Percentiles rank a stretch among this genome's conserved stretches.
These are phyloP conservation scores for Cavia aperea DNA, from an alignment of 2,113 vertebrate species.

Conservation along the genomic window DNA sequence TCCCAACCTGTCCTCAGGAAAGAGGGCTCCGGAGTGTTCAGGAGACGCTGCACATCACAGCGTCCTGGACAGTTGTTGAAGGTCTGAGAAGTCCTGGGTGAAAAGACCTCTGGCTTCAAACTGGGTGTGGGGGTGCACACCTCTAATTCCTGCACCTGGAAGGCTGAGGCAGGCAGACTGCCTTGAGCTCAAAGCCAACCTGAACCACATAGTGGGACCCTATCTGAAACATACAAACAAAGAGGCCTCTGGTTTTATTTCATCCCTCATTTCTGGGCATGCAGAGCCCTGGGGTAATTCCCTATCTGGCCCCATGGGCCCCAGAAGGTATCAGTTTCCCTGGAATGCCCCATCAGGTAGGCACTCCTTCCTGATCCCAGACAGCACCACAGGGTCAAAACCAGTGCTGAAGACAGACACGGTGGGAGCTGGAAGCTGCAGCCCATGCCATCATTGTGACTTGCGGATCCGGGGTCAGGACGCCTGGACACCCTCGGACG, in stretches of 20 bases:
- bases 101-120: neutral
- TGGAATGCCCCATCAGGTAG: fast-evolving
- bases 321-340: neutral
- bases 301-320: neutral
- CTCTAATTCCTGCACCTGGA: neutral
- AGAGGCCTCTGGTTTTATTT: neutral
- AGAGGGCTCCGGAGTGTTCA: neutral
- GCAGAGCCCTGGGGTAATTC: neutral
- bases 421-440: neutral
- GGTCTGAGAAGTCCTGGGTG: neutral
- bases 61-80: neutral
- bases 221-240: neutral
- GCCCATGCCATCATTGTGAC: neutral
- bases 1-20: neutral
- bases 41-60: fast-evolving
- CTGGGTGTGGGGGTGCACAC: neutral
- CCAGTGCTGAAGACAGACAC: neutral
- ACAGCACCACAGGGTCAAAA: neutral
- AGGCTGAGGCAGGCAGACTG: neutral
- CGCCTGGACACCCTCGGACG: fast-evolving
- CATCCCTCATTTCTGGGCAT: neutral
- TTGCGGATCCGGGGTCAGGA: neutral
- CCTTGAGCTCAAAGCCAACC: neutral
- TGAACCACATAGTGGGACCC: neutral
- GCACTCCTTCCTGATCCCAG: neutral